These are phyloP conservation scores for Helicoverpa armigera DNA, from an alignment of 1,140 invertebrate genomes.

Conservation along the genomic window DNA sequence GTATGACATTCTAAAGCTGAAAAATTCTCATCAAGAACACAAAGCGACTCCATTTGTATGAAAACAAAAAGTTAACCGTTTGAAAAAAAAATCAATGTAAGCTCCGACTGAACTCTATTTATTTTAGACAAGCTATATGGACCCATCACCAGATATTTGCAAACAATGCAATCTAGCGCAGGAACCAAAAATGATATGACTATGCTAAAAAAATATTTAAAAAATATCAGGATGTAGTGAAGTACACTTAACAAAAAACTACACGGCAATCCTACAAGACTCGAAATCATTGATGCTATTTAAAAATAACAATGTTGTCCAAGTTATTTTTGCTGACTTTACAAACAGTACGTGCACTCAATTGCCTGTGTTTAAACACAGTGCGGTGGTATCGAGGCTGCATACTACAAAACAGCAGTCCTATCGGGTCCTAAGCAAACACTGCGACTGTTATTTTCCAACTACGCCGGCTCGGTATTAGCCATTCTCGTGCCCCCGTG, in stretches of 20 bases:
- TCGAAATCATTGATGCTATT: too few relatives aligned
- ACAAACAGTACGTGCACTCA: slow-evolving; percentile 28
- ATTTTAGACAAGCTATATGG: too few relatives aligned
- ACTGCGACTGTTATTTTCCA: slow-evolving; percentile 55
- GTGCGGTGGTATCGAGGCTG: slow-evolving; percentile 35
- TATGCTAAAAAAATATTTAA: too few relatives aligned
- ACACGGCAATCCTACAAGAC: too few relatives aligned
- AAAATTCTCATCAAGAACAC: slow-evolving; percentile 56
- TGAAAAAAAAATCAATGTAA: slow-evolving; percentile 27
- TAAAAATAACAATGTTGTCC: too few relatives aligned
- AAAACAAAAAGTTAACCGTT: slow-evolving; percentile 56
- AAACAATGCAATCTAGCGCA: too few relatives aligned
- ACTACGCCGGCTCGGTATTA: slow-evolving; percentile 41
- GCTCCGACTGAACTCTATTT: not conserved
- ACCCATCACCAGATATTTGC: too few relatives aligned
- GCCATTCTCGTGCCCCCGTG: slow-evolving; percentile 7
- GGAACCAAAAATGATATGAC: too few relatives aligned
- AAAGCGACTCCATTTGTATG: slow-evolving; percentile 49
- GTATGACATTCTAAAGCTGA: slow-evolving; percentile 50
- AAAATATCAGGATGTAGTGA: too few relatives aligned
- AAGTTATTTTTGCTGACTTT: not conserved
- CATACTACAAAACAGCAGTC: slow-evolving; percentile 42
- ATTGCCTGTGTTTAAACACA: slow-evolving; percentile 37
- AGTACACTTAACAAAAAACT: too few relatives aligned
- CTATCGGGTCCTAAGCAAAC: slow-evolving; percentile 58